A percentile compares a stretch with the other conserved stretches of the same genome.
Evolutionary conservation across 2,888 invertebrate species (phyloP).

Genomic region (Myopa testacea): DNA sequence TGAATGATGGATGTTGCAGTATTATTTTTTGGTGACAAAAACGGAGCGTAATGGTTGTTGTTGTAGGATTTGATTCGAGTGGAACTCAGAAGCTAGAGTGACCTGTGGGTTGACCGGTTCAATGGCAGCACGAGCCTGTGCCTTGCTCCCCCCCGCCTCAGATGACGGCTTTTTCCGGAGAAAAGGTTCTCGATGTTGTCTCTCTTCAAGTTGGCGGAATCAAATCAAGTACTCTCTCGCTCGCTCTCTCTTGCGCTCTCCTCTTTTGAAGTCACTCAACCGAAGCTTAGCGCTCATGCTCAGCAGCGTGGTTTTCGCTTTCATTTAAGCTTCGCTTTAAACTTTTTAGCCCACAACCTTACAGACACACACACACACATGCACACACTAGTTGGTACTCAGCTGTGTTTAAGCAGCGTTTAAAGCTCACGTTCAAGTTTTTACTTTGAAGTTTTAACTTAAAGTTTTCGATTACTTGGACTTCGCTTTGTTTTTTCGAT

Average conservation of each 20-base stretch:
- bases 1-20: neutral
- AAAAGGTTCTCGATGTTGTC: neutral
- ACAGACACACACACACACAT: neutral
- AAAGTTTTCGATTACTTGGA: constrained; percentile 27
- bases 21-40: neutral
- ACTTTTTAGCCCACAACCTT: neutral
- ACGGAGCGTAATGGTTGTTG: neutral
- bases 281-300: constrained; percentile 12
- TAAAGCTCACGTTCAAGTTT: constrained; percentile 43
- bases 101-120: neutral
- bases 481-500: constrained; percentile 14
- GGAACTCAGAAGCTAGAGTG: neutral
- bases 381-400: neutral
- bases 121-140: too few species aligned
- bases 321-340: neutral
- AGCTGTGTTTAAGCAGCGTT: constrained; percentile 12
- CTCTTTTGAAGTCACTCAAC: too few species aligned
- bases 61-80: neutral
- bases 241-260: neutral
- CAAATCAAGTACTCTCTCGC: neutral
- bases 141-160: too few species aligned
- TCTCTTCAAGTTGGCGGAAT: neutral
- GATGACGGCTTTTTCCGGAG: too few species aligned
- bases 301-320: constrained; percentile 28
- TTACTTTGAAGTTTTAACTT: constrained; percentile 14